These are phyloP conservation scores for Eurypyga helias DNA, from an alignment of 2,113 vertebrate genomes.

Conservation along the genomic window DNA sequence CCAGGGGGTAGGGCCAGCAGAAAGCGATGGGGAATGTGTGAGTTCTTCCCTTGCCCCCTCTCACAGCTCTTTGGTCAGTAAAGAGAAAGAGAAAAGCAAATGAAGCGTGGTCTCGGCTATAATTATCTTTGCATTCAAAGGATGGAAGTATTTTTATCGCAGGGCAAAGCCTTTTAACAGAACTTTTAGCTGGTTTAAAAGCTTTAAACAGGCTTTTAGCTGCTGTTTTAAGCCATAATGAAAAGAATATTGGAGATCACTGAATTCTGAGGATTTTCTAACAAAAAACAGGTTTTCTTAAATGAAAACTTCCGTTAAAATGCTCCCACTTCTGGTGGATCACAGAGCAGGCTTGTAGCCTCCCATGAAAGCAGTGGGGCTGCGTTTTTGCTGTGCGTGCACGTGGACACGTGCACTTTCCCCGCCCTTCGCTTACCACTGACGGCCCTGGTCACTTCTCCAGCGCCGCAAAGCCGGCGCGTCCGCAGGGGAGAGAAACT, in stretches of 20 bases:
- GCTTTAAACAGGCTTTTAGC: not conserved
- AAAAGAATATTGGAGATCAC: not conserved
- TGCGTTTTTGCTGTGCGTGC: not conserved
- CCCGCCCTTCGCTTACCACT: not conserved
- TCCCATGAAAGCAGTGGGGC: fast-evolving
- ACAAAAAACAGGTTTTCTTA: not conserved
- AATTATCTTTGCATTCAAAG: not conserved
- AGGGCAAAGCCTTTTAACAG: not conserved
- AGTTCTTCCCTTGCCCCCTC: not conserved
- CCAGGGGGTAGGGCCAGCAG: too few species aligned
- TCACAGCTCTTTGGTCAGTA: not conserved
- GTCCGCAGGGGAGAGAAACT: not conserved
- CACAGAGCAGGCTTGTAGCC: not conserved
- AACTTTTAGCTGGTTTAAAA: not conserved
- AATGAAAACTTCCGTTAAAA: not conserved
- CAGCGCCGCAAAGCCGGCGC: not conserved
- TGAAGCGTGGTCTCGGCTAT: not conserved
- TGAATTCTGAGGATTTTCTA: not conserved
- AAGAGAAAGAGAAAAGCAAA: not conserved
- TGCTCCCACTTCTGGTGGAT: not conserved
- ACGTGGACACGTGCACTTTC: fast-evolving
- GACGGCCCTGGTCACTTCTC: not conserved
- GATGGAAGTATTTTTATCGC: not conserved
- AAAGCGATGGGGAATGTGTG: not conserved
- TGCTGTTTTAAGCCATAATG: not conserved